Base-by-base conservation (phyloP, 2,113 vertebrate species). In the Panurus biarmicus region DNA sequence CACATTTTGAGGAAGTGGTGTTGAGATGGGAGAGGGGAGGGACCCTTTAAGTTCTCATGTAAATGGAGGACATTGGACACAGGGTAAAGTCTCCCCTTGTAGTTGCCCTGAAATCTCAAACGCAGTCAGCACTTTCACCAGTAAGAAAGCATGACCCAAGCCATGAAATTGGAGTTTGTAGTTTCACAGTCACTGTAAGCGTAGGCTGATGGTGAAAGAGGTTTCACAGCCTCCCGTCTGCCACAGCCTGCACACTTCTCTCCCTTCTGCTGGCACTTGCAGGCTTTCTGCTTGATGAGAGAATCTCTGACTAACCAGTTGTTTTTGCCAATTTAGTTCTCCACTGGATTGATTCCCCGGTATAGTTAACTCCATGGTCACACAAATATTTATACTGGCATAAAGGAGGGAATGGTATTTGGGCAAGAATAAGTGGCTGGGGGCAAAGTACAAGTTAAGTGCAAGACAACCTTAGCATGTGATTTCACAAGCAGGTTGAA, bases 151-250 rank as follows among this genome's bases (percentile, higher is more conserved):
- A 60, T 25, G 79, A 28, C 23, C 36, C 31, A 40, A 83, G 50
- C 60, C 38, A 19, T 80, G 60, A 80, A 74, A 51, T 51, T 33
- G 50, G 35, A 54, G 47, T 38, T 66, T 93, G 90, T 71, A 88
- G 72, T 95, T 95, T 95, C 88, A 72, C 89, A 93, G 81, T 72
- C n/a, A 5, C 47, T 18, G 10, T 71, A 23, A 74, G 90, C 4
- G 90, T 96, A 26, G 96, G 94, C 75, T 94, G 92, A 65, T 82
- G 84, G 93, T 82, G 61, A 38, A 58, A 89, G 87, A 85, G 94
- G 88, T 94, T 94, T 96, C 85, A 54, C 94, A 95, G 90, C 83
- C 85, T 94, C 86, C 78, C 0, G 72, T 93, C 96, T 96, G 94
- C 67, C 87, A 66, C 75, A 76, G 75, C 17, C 82, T 80, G 89